These are phyloP conservation scores for Diarsia dahlii DNA, from an alignment of 2,888 invertebrate genomes.

Conservation along the genomic window DNA sequence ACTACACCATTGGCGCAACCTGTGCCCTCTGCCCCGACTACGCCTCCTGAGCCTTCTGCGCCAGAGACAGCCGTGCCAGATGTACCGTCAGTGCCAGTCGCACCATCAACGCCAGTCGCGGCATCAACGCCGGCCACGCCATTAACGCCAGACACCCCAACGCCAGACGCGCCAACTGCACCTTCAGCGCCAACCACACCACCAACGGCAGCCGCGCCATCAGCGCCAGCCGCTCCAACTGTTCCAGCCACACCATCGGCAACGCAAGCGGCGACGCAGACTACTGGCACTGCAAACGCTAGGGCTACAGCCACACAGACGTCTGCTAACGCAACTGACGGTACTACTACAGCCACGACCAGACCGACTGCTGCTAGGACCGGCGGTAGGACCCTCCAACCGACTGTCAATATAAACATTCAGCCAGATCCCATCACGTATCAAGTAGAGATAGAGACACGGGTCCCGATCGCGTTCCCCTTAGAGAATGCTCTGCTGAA, in stretches of 20 bases:
- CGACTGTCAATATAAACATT: constrained; percentile 73
- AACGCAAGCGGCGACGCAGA: not conserved
- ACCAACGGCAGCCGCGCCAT: not conserved
- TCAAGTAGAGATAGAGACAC: constrained; percentile 82
- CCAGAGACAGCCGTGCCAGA: not conserved
- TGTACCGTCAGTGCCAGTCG: not conserved
- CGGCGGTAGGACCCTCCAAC: constrained; percentile 73
- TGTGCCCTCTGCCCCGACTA: not conserved
- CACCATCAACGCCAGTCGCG: not conserved
- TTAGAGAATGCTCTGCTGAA: constrained; percentile 75
- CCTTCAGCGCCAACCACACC: not conserved
- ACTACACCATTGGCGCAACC: not conserved
- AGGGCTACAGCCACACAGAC: constrained; percentile 46
- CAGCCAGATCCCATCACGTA: constrained; percentile 77
- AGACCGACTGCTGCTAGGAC: constrained; percentile 67
- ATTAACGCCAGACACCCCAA: not conserved
- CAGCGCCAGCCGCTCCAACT: not conserved
- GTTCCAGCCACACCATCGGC: not conserved
- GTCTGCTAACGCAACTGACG: constrained; percentile 40
- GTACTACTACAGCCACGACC: constrained; percentile 24
- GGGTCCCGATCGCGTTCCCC: constrained; percentile 79
- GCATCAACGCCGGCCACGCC: not conserved
- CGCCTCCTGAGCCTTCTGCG: not conserved
- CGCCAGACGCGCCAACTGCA: not conserved
- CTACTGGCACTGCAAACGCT: constrained; percentile 16